phyloP scores from a whole-genome alignment of 2,888 invertebrate species.

The Ypsolopha sequella region DNA sequence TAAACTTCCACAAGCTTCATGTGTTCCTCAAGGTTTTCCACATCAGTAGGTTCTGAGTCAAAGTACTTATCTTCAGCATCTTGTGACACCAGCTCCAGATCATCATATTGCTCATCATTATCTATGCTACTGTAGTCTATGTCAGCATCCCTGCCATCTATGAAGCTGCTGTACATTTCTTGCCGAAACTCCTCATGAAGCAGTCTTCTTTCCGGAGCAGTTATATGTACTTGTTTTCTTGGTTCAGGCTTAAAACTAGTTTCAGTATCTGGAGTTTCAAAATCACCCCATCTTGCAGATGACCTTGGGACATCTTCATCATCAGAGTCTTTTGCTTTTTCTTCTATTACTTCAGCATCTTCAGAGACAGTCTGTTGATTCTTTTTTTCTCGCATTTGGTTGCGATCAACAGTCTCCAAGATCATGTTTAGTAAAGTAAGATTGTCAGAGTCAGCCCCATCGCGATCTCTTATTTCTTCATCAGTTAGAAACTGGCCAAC shows the following conservation, averaged over 20 bases:
- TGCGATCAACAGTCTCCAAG: slow-evolving; percentile 83
- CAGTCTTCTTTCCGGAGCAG: slow-evolving; percentile 72
- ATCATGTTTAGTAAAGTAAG: slow-evolving; percentile 81
- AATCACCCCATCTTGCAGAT: slow-evolving; percentile 67
- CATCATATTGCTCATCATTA: slow-evolving; percentile 84
- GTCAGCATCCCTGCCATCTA: slow-evolving; percentile 84
- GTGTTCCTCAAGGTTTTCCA: slow-evolving; percentile 48
- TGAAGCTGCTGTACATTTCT: slow-evolving; percentile 87
- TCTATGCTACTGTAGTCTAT: slow-evolving; percentile 89
- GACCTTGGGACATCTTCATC: slow-evolving; percentile 13
- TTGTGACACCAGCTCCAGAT: slow-evolving; percentile 73
- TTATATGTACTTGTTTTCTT: slow-evolving; percentile 48
- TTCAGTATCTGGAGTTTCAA: slow-evolving; percentile 52
- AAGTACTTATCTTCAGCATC: slow-evolving; percentile 95
- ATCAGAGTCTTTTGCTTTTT: slow-evolving; percentile 20
- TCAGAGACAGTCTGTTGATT: slow-evolving; percentile 74
- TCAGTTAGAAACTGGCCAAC: slow-evolving; percentile 88
- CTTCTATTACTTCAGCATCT: slow-evolving; percentile 47
- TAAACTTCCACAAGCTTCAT: slow-evolving; percentile 48
- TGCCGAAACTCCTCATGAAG: slow-evolving; percentile 85
- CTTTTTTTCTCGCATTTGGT: slow-evolving; percentile 73
- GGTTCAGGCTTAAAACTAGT: slow-evolving; percentile 32
- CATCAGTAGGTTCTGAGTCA: slow-evolving; percentile 82
- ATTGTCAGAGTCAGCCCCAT: slow-evolving; percentile 68
- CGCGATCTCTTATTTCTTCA: slow-evolving; percentile 77